Base-by-base conservation (phyloP, 2,113 vertebrate species). In the Pterophyllum scalare region DNA sequence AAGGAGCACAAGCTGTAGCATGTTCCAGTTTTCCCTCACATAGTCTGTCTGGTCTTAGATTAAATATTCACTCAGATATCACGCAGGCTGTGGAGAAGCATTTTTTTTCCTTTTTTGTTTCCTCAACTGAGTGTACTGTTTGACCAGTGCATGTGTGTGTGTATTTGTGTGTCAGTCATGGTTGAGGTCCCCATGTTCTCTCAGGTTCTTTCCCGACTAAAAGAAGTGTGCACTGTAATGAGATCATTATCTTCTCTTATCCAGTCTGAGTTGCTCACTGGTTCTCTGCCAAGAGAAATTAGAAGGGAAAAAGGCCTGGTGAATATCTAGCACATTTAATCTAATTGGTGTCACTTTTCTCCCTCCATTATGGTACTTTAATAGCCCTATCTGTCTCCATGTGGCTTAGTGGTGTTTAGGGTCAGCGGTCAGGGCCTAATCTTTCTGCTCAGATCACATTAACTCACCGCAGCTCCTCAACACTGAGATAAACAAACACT, bases 341-440 rank as follows among this genome's bases (percentile, higher is more conserved):
- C 91, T 95, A 96, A 95, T 95, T 95, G 93, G 86, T 91, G 93
- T 94, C 94, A 91, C 89, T 89, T 93, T 92, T 90, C 90, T 92
- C 80, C 89, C 84, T 87, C 88, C 89, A 95, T 95, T 95, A 95
- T 84, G 83, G 83, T 70, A 62, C 88, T 91, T 93, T 95, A 94
- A 93, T 93, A 92, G 90, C 82, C 81, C 64, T 83, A 91, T 93
- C 93, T 94, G 94, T 94, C 92, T 93, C 90, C 58, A 87, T 94
- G 91, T 88, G 87, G 92, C 90, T 93, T 86, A 26, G 85, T 13
- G 35, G 85, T 86, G 89, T 94, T 89, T 86, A 75, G 93, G 94
- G 93, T 94, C 94, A 92, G 82, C 85, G 90, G 89, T 90, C 88
- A 88, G 89, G 89, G 70, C 87, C 86, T 87, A 87, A 87, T 90